A percentile compares a stretch with the other conserved stretches of the same genome.
phyloP scores from a whole-genome alignment of 2,797 vertebrate species.

The Pangasius sanitwongsei region DNA sequence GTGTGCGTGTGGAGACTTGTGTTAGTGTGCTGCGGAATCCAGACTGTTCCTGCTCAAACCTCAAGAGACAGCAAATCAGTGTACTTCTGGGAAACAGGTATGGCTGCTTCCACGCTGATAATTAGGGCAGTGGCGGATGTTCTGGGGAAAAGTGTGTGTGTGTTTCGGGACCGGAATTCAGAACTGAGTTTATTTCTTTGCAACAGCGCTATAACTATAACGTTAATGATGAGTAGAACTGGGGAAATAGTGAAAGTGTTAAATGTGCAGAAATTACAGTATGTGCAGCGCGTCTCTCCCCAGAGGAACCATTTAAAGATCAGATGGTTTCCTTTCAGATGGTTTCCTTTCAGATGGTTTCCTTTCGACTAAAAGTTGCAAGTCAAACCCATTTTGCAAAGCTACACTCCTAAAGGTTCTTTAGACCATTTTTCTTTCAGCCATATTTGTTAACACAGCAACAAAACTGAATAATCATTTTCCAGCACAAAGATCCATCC shows the following conservation, averaged over 20 bases:
- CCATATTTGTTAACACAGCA: neutral
- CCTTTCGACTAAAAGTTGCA: neutral
- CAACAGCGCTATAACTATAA: neutral
- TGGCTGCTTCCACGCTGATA: constrained; percentile 58
- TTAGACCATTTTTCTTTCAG: neutral
- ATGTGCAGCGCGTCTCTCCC: neutral
- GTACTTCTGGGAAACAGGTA: constrained; percentile 97
- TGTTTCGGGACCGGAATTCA: neutral
- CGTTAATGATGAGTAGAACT: neutral
- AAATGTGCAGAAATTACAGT: neutral
- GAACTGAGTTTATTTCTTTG: constrained; percentile 11
- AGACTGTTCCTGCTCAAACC: constrained; percentile 74
- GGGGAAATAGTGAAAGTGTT: neutral
- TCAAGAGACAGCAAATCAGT: constrained; percentile 82
- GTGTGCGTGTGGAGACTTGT: constrained; percentile 70
- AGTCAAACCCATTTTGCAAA: neutral
- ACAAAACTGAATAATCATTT: neutral
- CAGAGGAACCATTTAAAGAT: neutral
- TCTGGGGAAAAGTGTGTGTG: neutral
- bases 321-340: neutral
- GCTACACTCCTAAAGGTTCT: neutral
- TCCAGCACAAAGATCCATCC: neutral
- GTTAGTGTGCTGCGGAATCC: constrained; percentile 76
- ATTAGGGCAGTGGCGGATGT: constrained; percentile 29
- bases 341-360: neutral